Percentiles rank a stretch among this genome's conserved stretches.
phyloP scores from a whole-genome alignment of 2,797 vertebrate genomes.

The Enteromius trimaculatus region DNA sequence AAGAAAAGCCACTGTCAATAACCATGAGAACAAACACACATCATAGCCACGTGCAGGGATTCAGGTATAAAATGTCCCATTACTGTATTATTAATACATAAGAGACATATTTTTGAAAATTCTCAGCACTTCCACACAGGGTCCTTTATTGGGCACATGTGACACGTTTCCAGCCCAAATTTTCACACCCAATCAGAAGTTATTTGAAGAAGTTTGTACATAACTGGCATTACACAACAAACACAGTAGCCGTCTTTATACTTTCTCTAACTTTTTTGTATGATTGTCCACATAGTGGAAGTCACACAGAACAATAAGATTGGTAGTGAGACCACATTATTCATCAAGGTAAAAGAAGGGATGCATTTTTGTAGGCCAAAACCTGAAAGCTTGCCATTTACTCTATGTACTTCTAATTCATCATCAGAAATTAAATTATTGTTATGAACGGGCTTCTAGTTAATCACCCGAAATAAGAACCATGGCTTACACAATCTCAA shows the following conservation, averaged over 20 bases:
- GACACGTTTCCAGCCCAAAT: neutral
- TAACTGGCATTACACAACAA: neutral
- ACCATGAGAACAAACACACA: neutral
- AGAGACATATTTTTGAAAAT: neutral
- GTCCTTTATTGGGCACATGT: neutral
- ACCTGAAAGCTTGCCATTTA: neutral
- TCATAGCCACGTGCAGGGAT: neutral
- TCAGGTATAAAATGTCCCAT: neutral
- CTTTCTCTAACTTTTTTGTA: neutral
- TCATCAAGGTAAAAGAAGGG: neutral
- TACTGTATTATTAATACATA: neutral
- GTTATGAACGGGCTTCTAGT: neutral
- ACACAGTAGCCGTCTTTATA: neutral
- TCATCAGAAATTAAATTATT: neutral
- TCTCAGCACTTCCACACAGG: neutral
- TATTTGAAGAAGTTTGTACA: neutral
- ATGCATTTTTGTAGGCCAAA: neutral
- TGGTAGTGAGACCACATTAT: neutral
- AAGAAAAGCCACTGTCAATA: neutral
- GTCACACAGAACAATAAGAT: neutral
- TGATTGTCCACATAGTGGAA: neutral
- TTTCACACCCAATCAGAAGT: neutral
- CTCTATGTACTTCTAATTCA: neutral
- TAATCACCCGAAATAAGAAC: neutral
- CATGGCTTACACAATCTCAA: neutral